A percentile compares a stretch with the other conserved stretches of the same genome.
Conservation (phyloP, 2,888 invertebrate genomes). For the Colostygia pectinataria region DNA sequence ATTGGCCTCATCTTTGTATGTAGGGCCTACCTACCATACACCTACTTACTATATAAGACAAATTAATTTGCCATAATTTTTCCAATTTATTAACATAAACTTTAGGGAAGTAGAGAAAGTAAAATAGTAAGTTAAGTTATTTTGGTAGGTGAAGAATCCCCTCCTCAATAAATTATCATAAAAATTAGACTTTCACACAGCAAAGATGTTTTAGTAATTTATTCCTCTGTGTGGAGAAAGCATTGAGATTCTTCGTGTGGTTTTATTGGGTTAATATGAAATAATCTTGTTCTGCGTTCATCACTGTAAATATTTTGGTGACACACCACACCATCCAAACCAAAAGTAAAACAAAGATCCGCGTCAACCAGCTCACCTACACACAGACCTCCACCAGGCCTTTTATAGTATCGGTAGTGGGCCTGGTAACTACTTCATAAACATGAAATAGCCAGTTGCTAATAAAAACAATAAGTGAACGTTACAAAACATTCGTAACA, state of each 20-base stretch:
- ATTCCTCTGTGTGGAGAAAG: constrained; percentile 45
- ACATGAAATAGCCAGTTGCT: too few species aligned
- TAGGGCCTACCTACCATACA: too few species aligned
- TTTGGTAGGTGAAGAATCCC: not conserved
- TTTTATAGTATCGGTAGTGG: not conserved
- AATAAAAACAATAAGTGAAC: too few species aligned
- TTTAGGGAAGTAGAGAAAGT: not conserved
- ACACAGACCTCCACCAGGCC: not conserved
- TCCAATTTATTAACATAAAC: too few species aligned
- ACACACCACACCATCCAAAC: constrained; percentile 3
- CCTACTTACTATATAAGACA: too few species aligned
- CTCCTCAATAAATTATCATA: constrained; percentile 16
- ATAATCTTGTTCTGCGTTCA: too few species aligned
- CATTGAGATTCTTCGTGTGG: constrained; percentile 33
- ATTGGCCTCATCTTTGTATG: too few species aligned
- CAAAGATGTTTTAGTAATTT: constrained; percentile 46
- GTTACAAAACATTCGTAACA: too few species aligned
- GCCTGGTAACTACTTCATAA: too few species aligned
- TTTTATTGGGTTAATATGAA: not conserved
- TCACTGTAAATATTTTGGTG: constrained; percentile 5
- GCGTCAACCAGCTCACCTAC: not conserved
- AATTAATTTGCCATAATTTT: too few species aligned
- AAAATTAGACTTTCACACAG: constrained; percentile 48
- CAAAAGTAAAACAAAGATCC: not conserved
- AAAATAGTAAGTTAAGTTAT: not conserved